Conservation (phyloP, 2,113 vertebrate genomes). For the Orcinus orca region DNA sequence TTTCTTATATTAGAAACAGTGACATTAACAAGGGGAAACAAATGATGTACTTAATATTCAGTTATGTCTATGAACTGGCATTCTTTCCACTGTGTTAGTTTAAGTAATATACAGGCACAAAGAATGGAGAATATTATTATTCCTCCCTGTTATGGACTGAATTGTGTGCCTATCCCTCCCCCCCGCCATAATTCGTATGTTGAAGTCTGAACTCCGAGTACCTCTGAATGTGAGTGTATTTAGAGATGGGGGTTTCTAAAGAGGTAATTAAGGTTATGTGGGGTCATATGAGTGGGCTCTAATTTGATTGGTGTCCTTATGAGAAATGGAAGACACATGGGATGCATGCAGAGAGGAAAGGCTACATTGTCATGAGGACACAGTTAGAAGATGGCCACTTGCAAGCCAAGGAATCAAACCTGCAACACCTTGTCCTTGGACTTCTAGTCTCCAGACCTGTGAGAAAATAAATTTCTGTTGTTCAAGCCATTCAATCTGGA, state of each 20-base stretch:
- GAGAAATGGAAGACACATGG: neutral
- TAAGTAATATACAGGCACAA: neutral
- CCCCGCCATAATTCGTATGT: neutral
- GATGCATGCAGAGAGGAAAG: neutral
- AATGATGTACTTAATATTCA: neutral
- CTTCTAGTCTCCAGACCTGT: neutral
- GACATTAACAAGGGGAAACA: slow-evolving; percentile 11
- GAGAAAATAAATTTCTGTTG: neutral
- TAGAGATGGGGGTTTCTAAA: neutral
- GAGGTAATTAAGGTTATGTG: neutral
- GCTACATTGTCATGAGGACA: neutral
- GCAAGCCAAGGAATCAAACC: neutral
- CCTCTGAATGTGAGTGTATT: neutral
- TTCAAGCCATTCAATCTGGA: neutral
- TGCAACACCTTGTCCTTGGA: neutral
- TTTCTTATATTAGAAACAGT: slow-evolving; percentile 12
- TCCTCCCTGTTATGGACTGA: neutral
- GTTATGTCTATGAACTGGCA: neutral
- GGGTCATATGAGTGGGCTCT: neutral
- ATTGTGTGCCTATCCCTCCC: neutral
- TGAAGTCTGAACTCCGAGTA: neutral
- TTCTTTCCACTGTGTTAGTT: neutral
- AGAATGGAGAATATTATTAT: neutral
- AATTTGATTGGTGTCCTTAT: neutral
- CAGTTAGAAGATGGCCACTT: neutral